Evolutionary conservation across 2,888 invertebrate genomes (phyloP).

Genomic region (Phengaris alcon): DNA sequence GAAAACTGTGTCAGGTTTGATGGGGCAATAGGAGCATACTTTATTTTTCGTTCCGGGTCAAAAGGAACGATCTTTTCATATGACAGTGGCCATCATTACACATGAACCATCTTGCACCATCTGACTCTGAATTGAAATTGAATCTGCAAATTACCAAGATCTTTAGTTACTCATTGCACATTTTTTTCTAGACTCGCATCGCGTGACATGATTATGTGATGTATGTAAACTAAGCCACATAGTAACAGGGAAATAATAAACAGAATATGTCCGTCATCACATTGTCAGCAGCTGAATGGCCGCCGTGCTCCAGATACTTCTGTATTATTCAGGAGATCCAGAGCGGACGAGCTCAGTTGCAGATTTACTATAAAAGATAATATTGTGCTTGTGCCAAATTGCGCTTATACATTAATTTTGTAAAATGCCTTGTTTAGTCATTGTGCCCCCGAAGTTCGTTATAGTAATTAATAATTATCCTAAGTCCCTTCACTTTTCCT

Average conservation of each 20-base stretch:
- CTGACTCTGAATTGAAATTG: too few relatives aligned
- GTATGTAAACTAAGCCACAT: not conserved
- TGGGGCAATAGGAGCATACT: too few relatives aligned
- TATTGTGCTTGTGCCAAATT: constrained; percentile 6
- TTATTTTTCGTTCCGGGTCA: too few relatives aligned
- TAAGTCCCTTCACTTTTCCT: not conserved
- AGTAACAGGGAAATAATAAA: not conserved
- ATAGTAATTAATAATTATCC: not conserved
- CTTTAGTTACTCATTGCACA: too few relatives aligned
- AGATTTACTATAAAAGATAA: constrained; percentile 15
- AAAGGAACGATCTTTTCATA: too few relatives aligned
- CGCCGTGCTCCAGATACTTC: constrained; percentile 18
- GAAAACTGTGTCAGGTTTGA: too few relatives aligned
- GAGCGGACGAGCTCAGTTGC: constrained; percentile 8
- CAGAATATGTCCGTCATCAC: constrained; percentile 8
- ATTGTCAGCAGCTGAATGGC: constrained; percentile 19
- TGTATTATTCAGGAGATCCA: constrained; percentile 13
- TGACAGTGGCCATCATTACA: too few relatives aligned
- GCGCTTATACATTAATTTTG: not conserved
- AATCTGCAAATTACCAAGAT: too few relatives aligned
- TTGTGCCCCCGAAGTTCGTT: not conserved
- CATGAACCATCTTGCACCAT: too few relatives aligned
- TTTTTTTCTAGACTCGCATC: not conserved
- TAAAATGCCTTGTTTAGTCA: not conserved
- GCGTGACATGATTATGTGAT: constrained; percentile 8